Percentiles rank a stretch among this genome's conserved stretches.
These are phyloP conservation scores for Epinephelus fuscoguttatus DNA, from an alignment of 2,113 vertebrate genomes.

Conservation along the genomic window DNA sequence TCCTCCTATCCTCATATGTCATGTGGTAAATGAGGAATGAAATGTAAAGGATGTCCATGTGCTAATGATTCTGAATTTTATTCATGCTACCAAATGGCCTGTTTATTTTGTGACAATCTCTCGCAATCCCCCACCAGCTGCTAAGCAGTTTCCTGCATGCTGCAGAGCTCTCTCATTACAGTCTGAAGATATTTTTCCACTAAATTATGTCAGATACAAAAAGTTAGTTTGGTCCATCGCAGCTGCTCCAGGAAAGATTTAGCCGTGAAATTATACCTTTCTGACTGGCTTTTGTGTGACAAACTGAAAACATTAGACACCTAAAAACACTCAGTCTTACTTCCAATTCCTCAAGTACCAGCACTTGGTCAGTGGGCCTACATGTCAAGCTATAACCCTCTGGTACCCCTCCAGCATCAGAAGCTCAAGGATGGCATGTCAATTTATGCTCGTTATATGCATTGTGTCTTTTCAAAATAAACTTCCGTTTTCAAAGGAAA, in stretches of 20 bases:
- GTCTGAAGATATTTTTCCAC: not conserved
- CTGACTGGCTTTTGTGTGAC: not conserved
- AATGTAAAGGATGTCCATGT: not conserved
- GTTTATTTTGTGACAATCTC: conserved; percentile 5
- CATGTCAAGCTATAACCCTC: no score
- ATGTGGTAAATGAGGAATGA: not conserved
- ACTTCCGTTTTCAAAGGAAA: no score
- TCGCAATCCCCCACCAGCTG: not conserved
- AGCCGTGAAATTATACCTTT: not conserved
- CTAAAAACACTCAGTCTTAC: not conserved
- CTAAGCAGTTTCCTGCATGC: not conserved
- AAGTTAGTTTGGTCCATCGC: not conserved
- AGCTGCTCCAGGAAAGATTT: not conserved
- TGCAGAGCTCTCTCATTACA: not conserved
- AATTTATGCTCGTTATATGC: no score
- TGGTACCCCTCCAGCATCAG: no score
- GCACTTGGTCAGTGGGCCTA: no score
- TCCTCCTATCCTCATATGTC: not conserved
- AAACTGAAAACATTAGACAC: not conserved
- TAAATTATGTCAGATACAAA: not conserved
- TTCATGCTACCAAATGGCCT: not conserved
- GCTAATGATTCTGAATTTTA: conserved; percentile 6
- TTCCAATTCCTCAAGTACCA: no score
- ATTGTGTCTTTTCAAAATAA: no score
- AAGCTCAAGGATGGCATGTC: no score